Conservation (phyloP, 1,140 invertebrate genomes). For the Lerema accius region DNA sequence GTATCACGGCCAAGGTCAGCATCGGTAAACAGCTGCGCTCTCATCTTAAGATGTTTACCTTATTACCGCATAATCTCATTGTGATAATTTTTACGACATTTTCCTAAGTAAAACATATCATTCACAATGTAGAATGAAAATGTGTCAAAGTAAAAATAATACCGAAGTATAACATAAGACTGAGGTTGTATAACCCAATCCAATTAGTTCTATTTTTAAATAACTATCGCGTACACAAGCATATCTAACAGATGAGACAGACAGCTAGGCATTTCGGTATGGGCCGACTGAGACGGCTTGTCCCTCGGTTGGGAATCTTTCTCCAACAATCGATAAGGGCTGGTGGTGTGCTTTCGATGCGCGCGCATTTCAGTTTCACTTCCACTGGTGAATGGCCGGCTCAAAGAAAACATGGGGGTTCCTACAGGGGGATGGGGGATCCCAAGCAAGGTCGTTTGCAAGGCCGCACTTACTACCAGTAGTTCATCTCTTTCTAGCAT, state of each 20-base stretch:
- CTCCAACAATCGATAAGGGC: constrained; percentile 68
- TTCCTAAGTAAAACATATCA: background rate
- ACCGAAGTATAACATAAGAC: background rate
- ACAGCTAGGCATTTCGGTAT: constrained; percentile 42
- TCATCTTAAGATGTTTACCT: constrained; percentile 25
- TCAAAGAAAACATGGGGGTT: constrained; percentile 58
- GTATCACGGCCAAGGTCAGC: constrained; percentile 75
- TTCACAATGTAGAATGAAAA: background rate
- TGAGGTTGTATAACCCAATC: constrained; percentile 9
- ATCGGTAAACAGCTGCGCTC: constrained; percentile 54
- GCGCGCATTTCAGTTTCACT: constrained; percentile 68
- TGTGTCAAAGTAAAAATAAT: constrained; percentile 4
- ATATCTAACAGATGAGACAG: constrained; percentile 28
- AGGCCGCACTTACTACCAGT: constrained; percentile 67
- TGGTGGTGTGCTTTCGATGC: constrained; percentile 54
- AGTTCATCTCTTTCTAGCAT: constrained; percentile 52
- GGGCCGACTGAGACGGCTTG: constrained; percentile 48
- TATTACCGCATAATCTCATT: constrained; percentile 2
- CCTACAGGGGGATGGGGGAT: constrained; percentile 51
- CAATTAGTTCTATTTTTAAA: constrained; percentile 30
- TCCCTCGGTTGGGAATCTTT: constrained; percentile 50
- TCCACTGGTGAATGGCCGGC: constrained; percentile 68
- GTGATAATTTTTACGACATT: constrained; percentile 3
- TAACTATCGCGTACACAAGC: constrained; percentile 38
- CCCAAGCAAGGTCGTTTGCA: constrained; percentile 62